Evolutionary conservation across 1,140 invertebrate genomes (phyloP).

Genomic region (Asobara japonica): DNA sequence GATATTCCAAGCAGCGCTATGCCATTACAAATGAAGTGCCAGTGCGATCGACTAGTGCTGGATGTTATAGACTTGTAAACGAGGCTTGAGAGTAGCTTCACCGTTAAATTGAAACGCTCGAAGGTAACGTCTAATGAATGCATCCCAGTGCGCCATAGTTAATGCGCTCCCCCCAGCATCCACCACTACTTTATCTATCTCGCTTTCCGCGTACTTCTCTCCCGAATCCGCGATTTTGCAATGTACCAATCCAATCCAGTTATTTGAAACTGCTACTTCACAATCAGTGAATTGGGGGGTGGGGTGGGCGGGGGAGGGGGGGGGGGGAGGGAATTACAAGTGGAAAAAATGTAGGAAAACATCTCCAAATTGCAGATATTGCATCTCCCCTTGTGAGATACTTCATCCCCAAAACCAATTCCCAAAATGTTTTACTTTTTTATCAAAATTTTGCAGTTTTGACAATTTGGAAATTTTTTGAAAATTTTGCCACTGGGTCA

Average conservation of each 20-base stretch:
- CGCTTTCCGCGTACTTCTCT: background rate
- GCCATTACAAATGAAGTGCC: conserved; percentile 42
- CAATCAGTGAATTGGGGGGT: conserved; percentile 27
- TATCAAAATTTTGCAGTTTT: too few species aligned
- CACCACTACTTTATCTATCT: background rate
- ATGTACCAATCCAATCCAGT: conserved; percentile 62
- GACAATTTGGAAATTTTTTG: too few species aligned
- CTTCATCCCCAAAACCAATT: too few species aligned
- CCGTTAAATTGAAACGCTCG: conserved; percentile 57
- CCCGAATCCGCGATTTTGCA: background rate
- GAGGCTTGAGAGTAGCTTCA: conserved; percentile 52
- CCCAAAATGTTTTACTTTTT: too few species aligned
- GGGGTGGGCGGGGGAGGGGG: conserved; percentile 43
- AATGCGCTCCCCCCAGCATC: conserved; percentile 19
- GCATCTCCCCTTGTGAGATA: too few species aligned
- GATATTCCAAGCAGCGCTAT: conserved; percentile 44
- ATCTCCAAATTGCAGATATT: too few species aligned
- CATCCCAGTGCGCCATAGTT: conserved; percentile 49
- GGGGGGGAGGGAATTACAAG: too few species aligned
- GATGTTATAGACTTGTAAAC: conserved; percentile 60
- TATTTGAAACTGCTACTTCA: conserved; percentile 63
- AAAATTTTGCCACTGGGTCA: too few species aligned
- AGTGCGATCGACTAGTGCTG: conserved; percentile 31
- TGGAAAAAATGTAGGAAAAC: too few species aligned
- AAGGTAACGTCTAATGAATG: conserved; percentile 67